Evolutionary conservation across 2,797 vertebrate genomes (phyloP).

Genomic region (Protosalanx chinensis): DNA sequence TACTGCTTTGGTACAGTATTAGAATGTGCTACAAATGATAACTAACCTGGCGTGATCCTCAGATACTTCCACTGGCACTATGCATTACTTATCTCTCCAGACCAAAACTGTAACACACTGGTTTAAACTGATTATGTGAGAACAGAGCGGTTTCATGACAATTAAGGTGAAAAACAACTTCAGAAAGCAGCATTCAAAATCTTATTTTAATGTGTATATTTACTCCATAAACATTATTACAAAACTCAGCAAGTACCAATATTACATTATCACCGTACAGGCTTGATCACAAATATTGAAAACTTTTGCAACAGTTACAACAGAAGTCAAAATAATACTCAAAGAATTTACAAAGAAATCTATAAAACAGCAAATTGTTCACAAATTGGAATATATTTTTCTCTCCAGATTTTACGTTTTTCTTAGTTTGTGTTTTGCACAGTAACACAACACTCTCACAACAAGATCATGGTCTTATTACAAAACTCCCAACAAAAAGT

Average conservation of each 20-base stretch:
- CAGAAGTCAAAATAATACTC: conserved; percentile 98
- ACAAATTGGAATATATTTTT: conserved; percentile 86
- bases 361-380: conserved; percentile 99
- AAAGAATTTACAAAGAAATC: conserved; percentile 99
- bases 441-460: conserved; percentile 99
- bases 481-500: conserved; percentile 99
- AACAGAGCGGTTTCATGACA: not conserved
- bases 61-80: not conserved
- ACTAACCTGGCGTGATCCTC: not conserved
- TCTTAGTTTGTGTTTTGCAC: conserved; percentile 96
- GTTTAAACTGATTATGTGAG: not conserved
- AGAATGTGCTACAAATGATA: not conserved
- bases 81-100: no score
- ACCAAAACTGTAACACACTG: not conserved
- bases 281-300: conserved; percentile 99
- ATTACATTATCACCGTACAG: conserved; percentile 99
- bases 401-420: conserved; percentile 79
- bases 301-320: conserved; percentile 99
- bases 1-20: no score
- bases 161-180: conserved; percentile 70
- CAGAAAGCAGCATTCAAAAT: conserved; percentile 97
- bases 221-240: conserved; percentile 99
- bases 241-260: conserved; percentile 99
- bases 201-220: conserved; percentile 99
- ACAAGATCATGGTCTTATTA: conserved; percentile 98